Conservation (phyloP, 1,140 invertebrate species). For the Sminthurides bifidus region DNA sequence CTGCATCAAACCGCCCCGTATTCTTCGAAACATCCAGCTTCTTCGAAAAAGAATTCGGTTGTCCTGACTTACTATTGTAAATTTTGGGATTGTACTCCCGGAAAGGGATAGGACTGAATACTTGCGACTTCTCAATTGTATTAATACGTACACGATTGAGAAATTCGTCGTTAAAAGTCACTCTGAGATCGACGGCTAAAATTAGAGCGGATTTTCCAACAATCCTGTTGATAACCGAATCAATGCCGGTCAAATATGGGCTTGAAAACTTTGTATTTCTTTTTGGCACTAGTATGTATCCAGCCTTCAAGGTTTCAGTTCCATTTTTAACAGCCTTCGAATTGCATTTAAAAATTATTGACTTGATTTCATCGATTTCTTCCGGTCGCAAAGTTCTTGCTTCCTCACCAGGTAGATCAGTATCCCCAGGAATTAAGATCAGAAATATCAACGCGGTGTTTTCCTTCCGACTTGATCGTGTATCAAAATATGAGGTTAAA, state of each 20-base stretch:
- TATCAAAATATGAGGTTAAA: slow-evolving; percentile 53
- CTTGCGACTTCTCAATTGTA: slow-evolving; percentile 63
- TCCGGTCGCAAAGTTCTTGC: background rate
- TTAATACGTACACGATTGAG: slow-evolving; percentile 62
- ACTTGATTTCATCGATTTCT: slow-evolving; percentile 50
- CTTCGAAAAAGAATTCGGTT: slow-evolving; percentile 34
- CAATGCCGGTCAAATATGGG: slow-evolving; percentile 5
- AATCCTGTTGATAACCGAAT: slow-evolving; percentile 4
- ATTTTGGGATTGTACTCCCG: slow-evolving; percentile 56
- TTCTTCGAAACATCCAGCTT: slow-evolving; percentile 61
- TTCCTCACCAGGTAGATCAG: background rate
- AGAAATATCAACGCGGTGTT: slow-evolving; percentile 59
- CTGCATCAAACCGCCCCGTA: slow-evolving; percentile 64
- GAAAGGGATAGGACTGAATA: slow-evolving; percentile 72
- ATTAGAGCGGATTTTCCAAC: slow-evolving; percentile 5
- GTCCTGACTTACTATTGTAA: slow-evolving; percentile 39
- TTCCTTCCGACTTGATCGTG: slow-evolving; percentile 60
- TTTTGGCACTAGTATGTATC: background rate
- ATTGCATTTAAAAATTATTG: slow-evolving; percentile 46
- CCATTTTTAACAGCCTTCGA: slow-evolving; percentile 54
- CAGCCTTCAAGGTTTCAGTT: slow-evolving; percentile 41
- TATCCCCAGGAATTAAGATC: background rate
- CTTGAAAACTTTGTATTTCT: background rate
- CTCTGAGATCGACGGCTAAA: slow-evolving; percentile 2
- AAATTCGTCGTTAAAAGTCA: slow-evolving; percentile 19